Percentiles rank a stretch among this genome's conserved stretches.
phyloP scores from a whole-genome alignment of 2,888 invertebrate genomes.

The Drosophila stalkeri region DNA sequence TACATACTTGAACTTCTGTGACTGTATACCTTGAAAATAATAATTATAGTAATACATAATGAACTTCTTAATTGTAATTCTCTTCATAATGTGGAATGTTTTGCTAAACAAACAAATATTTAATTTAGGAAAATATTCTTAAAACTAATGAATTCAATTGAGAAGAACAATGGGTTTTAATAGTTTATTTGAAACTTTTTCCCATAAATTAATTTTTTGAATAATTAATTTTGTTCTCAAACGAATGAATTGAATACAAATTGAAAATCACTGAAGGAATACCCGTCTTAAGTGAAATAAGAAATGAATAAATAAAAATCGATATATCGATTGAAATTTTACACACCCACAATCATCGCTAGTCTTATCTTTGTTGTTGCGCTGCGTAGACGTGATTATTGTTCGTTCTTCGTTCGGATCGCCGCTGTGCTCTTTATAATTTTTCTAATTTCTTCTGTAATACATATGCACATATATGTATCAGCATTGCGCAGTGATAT shows the following conservation, averaged over 20 bases:
- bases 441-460: constrained; percentile 64
- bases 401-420: constrained; percentile 38
- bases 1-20: too few species aligned
- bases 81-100: too few species aligned
- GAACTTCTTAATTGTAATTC: background rate
- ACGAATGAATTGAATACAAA: background rate
- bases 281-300: background rate
- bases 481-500: constrained; percentile 64
- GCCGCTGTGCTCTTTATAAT: constrained; percentile 49
- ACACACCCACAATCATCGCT: constrained; percentile 33
- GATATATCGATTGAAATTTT: constrained; percentile 29
- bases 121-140: background rate
- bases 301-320: background rate
- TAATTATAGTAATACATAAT: background rate
- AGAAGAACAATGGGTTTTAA: background rate
- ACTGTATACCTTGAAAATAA: background rate
- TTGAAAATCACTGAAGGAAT: constrained; percentile 4
- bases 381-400: constrained; percentile 43
- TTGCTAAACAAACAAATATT: too few species aligned
- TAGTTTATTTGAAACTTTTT: background rate
- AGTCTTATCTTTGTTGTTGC: constrained; percentile 68
- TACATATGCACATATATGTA: constrained; percentile 50
- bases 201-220: background rate
- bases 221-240: background rate
- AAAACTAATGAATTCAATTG: background rate